Conservation (phyloP, 2,797 vertebrate genomes). For the Gymnodraco acuticeps region DNA sequence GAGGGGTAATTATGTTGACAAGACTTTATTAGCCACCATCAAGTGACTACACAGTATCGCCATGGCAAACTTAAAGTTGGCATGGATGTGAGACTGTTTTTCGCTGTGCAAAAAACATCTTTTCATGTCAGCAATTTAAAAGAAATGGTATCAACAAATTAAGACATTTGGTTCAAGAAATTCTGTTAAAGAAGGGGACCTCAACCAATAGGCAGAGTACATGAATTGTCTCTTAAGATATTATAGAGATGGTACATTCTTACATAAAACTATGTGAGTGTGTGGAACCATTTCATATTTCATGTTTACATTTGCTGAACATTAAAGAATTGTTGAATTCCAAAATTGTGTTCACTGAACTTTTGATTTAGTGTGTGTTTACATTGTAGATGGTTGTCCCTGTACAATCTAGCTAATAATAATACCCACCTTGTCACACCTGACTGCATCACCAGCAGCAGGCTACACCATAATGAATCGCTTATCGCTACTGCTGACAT, state of each 20-base stretch:
- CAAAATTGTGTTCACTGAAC: background rate
- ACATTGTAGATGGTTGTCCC: background rate
- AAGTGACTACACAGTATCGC: slow-evolving; percentile 8
- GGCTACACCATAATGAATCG: slow-evolving; percentile 6
- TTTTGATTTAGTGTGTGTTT: background rate
- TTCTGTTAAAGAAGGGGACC: background rate
- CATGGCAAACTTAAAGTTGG: slow-evolving; percentile 19
- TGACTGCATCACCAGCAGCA: background rate
- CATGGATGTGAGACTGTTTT: slow-evolving; percentile 15
- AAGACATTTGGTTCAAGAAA: background rate
- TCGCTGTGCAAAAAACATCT: background rate
- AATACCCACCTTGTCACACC: background rate
- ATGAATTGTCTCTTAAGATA: background rate
- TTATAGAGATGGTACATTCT: background rate
- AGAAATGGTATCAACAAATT: background rate
- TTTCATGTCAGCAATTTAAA: background rate
- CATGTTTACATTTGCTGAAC: background rate
- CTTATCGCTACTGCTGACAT: slow-evolving; percentile 71
- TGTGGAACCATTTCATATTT: too few species aligned
- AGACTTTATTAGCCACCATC: slow-evolving; percentile 33
- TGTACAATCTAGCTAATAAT: background rate
- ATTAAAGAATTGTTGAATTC: background rate
- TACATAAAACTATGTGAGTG: background rate
- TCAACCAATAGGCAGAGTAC: background rate
- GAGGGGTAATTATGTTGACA: slow-evolving; percentile 41